phyloP scores from a whole-genome alignment of 2,797 vertebrate species.

The Micropoecilia bifurca region DNA sequence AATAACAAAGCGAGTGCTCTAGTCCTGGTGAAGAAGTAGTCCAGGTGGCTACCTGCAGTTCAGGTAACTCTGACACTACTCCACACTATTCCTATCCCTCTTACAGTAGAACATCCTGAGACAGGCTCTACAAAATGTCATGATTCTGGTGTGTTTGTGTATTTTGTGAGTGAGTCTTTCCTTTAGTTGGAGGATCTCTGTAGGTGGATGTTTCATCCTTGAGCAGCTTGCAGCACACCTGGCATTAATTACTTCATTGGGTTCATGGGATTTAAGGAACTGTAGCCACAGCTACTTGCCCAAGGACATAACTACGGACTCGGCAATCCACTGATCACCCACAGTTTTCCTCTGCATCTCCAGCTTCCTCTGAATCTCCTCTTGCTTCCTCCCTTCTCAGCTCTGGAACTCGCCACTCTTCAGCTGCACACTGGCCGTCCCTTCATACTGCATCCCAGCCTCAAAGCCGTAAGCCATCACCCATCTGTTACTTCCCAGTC shows the following conservation, averaged over 20 bases:
- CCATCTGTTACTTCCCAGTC: neutral
- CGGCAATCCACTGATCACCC: too few relatives aligned
- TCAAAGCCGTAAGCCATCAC: neutral
- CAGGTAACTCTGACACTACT: neutral
- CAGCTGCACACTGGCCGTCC: neutral
- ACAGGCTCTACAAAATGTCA: neutral
- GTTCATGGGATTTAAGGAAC: neutral
- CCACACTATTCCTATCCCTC: neutral
- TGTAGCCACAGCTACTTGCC: neutral
- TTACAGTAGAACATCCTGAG: neutral
- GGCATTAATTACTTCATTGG: neutral
- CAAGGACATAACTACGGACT: too few relatives aligned
- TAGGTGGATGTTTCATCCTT: neutral
- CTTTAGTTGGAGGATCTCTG: neutral
- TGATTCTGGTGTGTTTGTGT: neutral
- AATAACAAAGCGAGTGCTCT: neutral
- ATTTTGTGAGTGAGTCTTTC: neutral
- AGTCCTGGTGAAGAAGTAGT: neutral
- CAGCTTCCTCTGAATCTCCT: too few relatives aligned
- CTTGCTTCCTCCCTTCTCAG: too few relatives aligned
- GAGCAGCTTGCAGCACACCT: neutral
- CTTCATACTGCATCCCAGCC: neutral
- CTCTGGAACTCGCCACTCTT: neutral
- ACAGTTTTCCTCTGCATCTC: too few relatives aligned
- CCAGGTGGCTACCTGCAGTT: neutral